Base-by-base conservation (phyloP, 2,888 invertebrate species). In the Athalia circularis region DNA sequence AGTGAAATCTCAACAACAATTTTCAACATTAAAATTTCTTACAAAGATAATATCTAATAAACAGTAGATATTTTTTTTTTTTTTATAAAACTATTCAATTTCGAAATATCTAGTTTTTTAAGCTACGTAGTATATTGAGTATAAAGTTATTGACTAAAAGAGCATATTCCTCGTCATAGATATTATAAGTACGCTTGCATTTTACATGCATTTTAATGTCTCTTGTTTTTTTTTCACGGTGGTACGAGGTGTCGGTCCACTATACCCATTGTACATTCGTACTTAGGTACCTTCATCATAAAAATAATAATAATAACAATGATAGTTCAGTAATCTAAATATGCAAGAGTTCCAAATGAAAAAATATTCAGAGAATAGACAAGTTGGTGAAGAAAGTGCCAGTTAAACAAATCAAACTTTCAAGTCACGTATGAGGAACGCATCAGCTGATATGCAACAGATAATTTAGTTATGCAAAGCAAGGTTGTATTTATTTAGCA, bases 81-180 rank as follows among this genome's bases (percentile, higher is more conserved):
- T 50, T 48, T 50, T 67, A 67, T 47, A 67, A 68, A 68, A 68
- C 68, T 68, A 54, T 68, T 54, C 48, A 68, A 68, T 68, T 68
- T 68, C 68, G 11, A 68, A 68, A 52, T 68, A 68, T 52, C 54
- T 68, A 68, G 13, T 8, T 9, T 54, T 68, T 13, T 52, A 68
- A 29, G 15, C 54, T 68, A 54, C 8, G 11, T 68, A 68, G 15
- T 68, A 9, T 54, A 68, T n/a, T 43, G 54, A 68, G 68, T 68
- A 68, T 68, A 68, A 68, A 68, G 54, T 68, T 54, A 68, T 68
- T 68, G 68, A 68, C 68, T 68, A 68, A 68, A 29, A 68, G 29
- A 68, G 68, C 52, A 68, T 68, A 68, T 15, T 29, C 29, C 52
- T 68, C 43, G 43, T 15, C 29, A 11, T 54, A 68, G 68, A 68